phyloP scores from a whole-genome alignment of 2,113 vertebrate species.

The Hiodon alosoides region DNA sequence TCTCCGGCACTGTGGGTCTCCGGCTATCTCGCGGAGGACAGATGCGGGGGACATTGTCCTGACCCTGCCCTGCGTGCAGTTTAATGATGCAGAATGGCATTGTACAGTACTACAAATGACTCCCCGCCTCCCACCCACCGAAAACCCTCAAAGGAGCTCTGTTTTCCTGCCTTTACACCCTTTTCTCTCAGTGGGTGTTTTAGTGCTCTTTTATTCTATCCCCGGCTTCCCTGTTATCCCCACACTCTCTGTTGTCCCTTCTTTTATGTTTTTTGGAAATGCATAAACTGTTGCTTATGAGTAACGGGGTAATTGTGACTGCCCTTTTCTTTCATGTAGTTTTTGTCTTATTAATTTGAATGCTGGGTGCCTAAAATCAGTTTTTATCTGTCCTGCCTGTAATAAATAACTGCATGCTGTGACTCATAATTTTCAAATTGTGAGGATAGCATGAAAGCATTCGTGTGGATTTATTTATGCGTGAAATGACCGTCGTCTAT shows the following conservation, averaged over 20 bases:
- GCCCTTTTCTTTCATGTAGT: slow-evolving; percentile 47
- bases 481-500: background rate
- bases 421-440: too few relatives aligned
- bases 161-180: slow-evolving; percentile 51
- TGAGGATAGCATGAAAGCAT: background rate
- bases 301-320: slow-evolving; percentile 64
- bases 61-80: slow-evolving; percentile 54
- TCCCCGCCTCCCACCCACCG: slow-evolving; percentile 49
- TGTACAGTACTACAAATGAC: slow-evolving; percentile 70
- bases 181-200: slow-evolving; percentile 37
- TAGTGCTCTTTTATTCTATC: slow-evolving; percentile 27
- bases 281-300: slow-evolving; percentile 57
- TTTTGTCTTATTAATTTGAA: background rate
- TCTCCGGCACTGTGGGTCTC: slow-evolving; percentile 49
- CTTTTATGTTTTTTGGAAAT: slow-evolving; percentile 51
- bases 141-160: slow-evolving; percentile 51
- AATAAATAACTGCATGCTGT: too few relatives aligned
- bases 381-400: too few relatives aligned
- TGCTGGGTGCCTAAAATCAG: background rate
- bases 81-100: slow-evolving; percentile 70
- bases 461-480: background rate
- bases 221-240: slow-evolving; percentile 22
- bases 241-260: slow-evolving; percentile 35
- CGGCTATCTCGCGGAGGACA: slow-evolving; percentile 21
- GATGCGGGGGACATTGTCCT: slow-evolving; percentile 46